Evolutionary conservation across 1,140 invertebrate species (phyloP).

Genomic region (Aculops lycopersici): DNA sequence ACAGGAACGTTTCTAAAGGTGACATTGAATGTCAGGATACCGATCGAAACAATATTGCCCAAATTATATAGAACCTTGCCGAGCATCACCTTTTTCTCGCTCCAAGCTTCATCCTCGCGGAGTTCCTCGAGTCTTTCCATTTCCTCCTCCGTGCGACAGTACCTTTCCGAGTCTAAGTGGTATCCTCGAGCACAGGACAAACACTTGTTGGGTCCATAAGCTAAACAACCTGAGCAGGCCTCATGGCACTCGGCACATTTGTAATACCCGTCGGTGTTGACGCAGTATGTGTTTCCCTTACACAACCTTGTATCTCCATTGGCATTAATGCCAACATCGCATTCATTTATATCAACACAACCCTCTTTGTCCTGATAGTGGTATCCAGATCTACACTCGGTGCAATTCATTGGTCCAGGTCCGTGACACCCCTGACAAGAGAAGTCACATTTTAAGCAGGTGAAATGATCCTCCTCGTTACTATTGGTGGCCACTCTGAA

Average conservation of each 20-base stretch:
- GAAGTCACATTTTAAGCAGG: slow-evolving; percentile 30
- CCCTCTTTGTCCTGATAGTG: slow-evolving; percentile 30
- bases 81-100: too few species aligned
- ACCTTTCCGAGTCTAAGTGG: too few species aligned
- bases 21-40: too few species aligned
- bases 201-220: too few species aligned
- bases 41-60: too few species aligned
- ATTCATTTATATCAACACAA: slow-evolving; percentile 72
- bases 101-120: too few species aligned
- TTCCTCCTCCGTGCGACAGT: too few species aligned
- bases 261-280: slow-evolving; percentile 63
- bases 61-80: too few species aligned
- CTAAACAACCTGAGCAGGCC: too few species aligned
- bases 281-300: slow-evolving; percentile 66
- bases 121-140: too few species aligned
- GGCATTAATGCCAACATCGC: slow-evolving; percentile 22
- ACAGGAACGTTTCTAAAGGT: background rate
- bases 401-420: slow-evolving; percentile 42
- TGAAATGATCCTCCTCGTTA: background rate
- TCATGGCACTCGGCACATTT: slow-evolving; percentile 23
- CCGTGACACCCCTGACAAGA: slow-evolving; percentile 50
- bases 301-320: slow-evolving; percentile 27
- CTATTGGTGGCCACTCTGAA: slow-evolving; percentile 22
- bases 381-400: slow-evolving; percentile 51
- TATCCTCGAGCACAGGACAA: too few species aligned